Base-by-base conservation (phyloP, 2,888 invertebrate genomes). In the Julus scandinavius region DNA sequence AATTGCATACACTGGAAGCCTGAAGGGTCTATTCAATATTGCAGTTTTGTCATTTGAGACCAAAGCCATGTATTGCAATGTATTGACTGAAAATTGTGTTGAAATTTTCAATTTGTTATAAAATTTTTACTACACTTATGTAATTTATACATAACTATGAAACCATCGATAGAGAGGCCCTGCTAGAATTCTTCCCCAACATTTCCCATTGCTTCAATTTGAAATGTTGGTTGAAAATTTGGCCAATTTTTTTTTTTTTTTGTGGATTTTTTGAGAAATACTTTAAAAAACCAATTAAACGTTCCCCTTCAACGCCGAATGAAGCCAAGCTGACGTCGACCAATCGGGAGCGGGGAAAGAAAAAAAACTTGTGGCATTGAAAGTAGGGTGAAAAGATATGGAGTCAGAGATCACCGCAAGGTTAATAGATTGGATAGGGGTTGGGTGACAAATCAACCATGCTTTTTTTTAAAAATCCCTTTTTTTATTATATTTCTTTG, bases 401-500 rank as follows among this genome's bases (percentile, higher is more conserved):
- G n/a, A 63, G 63, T 63, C 63, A 63, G 63, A 63, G 63, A n/a
- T 63, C 63, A 63, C 63, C 63, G 63, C 63, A 63, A 63, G 63
- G 63, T 63, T n/a, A 63, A 63, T 63, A 15, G 63, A 63, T 7
- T 17, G 6, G n/a, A 20, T 15, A 29, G 63, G 63, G 17, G 63
- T 13, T 63, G 63, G 63, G 63, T n/a, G 54, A 13, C 15, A 17
- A 17, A 54, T 54, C 54, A 54, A 13, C 13, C 9, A 3, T 13
- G 54, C 45, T 45, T 45, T 45, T 7, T 1, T 0, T 1, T 1
- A 45, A 7, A 45, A 7, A 45, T 45, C 45, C 0, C 2, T 45
- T 45, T 45, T 45, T 45, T 45, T 45, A 29, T 29, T 29, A 0
- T 29, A 29, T 29, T 29, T 29, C 29, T 1, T 29, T 29, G 29